A percentile compares a stretch with the other conserved stretches of the same genome.
These are phyloP conservation scores for Cephalopachus bancanus DNA, from an alignment of 2,797 vertebrate genomes.

Conservation along the genomic window DNA sequence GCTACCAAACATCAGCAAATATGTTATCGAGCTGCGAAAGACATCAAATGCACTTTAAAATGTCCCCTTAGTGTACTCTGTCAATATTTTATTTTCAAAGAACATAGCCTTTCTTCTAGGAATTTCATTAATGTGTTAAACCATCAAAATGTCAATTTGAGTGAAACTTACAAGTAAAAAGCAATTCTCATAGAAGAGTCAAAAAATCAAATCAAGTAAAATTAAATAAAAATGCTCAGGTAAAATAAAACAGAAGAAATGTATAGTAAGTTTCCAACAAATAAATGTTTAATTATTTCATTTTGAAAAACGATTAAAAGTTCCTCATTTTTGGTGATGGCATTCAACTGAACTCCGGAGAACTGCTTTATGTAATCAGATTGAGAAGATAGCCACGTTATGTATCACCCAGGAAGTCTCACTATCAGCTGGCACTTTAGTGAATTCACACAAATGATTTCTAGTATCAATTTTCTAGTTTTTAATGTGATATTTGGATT, in stretches of 20 bases:
- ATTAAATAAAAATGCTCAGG: conserved; percentile 74
- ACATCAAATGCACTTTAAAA: conserved; percentile 77
- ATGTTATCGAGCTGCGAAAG: conserved; percentile 63
- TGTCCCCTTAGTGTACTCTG: conserved; percentile 62
- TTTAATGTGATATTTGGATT: conserved; percentile 41
- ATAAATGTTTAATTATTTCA: conserved; percentile 70
- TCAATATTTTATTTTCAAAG: conserved; percentile 76
- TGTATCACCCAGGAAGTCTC: conserved; percentile 39
- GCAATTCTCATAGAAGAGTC: conserved; percentile 41
- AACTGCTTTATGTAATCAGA: conserved; percentile 14
- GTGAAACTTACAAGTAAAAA: conserved; percentile 76
- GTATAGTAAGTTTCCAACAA: conserved; percentile 69
- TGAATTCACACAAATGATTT: conserved; percentile 45
- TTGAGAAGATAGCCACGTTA: conserved; percentile 23
- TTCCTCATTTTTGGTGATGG: conserved; percentile 47
- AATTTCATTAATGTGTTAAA: conserved; percentile 78
- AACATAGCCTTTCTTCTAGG: conserved; percentile 53
- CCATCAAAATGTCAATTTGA: conserved; percentile 78
- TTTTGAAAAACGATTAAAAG: conserved; percentile 73
- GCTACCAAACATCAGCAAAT: conserved; percentile 67
- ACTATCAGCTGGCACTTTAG: background rate
- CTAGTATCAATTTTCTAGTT: conserved; percentile 28
- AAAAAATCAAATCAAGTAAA: conserved; percentile 72
- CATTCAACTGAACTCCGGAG: background rate
- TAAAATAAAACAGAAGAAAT: conserved; percentile 72